These are phyloP conservation scores for Drosophila imparisetae DNA, from an alignment of 2,888 invertebrate genomes.

Conservation along the genomic window DNA sequence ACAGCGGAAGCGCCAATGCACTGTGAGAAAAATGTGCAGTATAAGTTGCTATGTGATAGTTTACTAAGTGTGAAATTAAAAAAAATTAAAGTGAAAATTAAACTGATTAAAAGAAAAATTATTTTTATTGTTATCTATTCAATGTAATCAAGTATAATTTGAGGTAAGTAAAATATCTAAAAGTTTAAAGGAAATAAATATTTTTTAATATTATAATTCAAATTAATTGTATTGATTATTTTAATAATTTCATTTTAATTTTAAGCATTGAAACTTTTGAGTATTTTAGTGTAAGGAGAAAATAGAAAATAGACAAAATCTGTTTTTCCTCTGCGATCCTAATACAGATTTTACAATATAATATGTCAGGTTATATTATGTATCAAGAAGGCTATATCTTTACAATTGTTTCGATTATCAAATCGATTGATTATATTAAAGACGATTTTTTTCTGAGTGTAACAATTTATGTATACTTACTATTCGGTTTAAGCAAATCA, in stretches of 20 bases:
- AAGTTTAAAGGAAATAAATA: no score
- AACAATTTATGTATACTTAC: neutral
- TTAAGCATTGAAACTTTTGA: neutral
- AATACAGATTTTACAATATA: neutral
- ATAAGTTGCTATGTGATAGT: rapidly evolving
- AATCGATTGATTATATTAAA: neutral
- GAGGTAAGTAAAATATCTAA: no score
- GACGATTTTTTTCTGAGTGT: neutral
- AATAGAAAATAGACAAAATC: no score
- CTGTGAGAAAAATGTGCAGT: no score
- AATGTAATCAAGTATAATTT: no score
- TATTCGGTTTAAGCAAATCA: neutral
- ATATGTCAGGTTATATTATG: neutral
- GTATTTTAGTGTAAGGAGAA: neutral
- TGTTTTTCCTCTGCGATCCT: neutral
- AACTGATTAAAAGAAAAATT: neutral
- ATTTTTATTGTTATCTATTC: neutral
- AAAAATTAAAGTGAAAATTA: neutral
- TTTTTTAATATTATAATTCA: neutral
- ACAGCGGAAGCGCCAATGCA: constrained; percentile 50
- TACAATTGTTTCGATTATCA: neutral
- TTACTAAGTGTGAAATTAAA: neutral
- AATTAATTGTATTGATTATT: no score
- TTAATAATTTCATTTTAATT: neutral
- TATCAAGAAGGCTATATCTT: neutral